Evolutionary conservation across 2,888 invertebrate genomes (phyloP), one percentile per base, ranked within the genome.

Genomic region (Drosophila paramelanica): DNA sequence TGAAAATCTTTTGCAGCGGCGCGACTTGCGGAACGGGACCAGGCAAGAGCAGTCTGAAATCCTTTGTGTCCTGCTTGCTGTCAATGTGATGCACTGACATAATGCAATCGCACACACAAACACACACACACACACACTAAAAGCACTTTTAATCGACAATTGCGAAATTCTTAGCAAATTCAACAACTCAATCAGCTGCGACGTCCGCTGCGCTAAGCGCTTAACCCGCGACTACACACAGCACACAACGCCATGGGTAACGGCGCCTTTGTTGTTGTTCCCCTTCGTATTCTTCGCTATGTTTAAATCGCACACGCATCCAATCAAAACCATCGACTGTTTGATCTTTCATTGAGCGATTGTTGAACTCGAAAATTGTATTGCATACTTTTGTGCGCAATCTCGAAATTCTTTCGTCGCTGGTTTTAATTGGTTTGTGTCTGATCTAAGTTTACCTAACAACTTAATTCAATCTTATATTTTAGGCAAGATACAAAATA

Each of bases 1-100:
- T 78, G 74, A 80, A 81, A 42, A 75, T 74, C 68, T 81, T 75
- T 43, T 79, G 78, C 51, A 79, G 43, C 7, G 82, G 73, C 27
- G 79, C 73, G 10, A 53, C 53, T 11, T 46, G 50, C 13, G 52
- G 47, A 11, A 55, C 50, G 36, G 45, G 25, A 31, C 47, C 33
- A 27, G 61, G 67, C 58, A 87, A 50, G 64, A 79, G 41, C 31
- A 78, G 60, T 2, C 66, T 59, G 17, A 50, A 77, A 74, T 82
- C 83, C 80, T 86, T 85, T 64, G 57, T 65, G 39, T 68, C 61
- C 71, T 59, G 61, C 50, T 65, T 60, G 36, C 53, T 62, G 41
- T 77, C 81, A 38, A 43, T 51, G 36, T 50, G 52, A 41, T 65
- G 57, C 33, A 27, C 50, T 36, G 73, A 52, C 79, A 88, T 85